Evolutionary conservation across 2,888 invertebrate species (phyloP), one percentile per base, ranked within the genome.

Genomic region (Chydorus sphaericus): DNA sequence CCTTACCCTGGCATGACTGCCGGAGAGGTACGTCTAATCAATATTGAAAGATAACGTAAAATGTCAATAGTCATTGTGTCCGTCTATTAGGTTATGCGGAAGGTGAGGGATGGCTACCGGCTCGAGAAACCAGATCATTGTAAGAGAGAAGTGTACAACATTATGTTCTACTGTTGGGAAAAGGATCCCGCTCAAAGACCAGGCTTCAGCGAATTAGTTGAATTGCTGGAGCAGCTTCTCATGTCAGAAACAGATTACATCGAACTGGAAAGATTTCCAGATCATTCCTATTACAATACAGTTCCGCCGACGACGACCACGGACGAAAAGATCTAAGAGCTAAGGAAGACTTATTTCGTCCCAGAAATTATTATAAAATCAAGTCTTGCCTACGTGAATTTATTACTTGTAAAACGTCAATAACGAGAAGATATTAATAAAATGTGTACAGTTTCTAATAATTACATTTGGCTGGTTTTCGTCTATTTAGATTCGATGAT

Each of bases 141-240:
- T 69, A 82, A 90, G 50, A 76, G 92, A 6, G 91, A 93, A 68
- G 75, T 92, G 1, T 92, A 91, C 72, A 89, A 91, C 65, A 86
- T 93, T 55, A 93, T 93, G 92, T 90, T 85, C 68, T 90, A 91
- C 68, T 94, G 93, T 69, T 94, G 94, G 94, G 85, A 88, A 60
- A 82, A 84, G 14, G 83, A 87, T 63, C 79, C 89, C 0, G 78
- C 80, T n/a, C 78, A 83, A 59, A 72, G 94, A 57, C 93, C 93
- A 0, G 78, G 82, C 49, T 94, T 94, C 70, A 75, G 76, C 1
- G 90, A 92, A 69, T 80, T 91, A 20, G 83, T 87, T 3, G 75
- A 78, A 55, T 77, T 88, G 68, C 73, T 92, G 52, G 91, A 91
- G 68, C 82, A 83, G 60, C 74, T 94, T 18, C 73, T 94, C 55